Conservation (phyloP, 2,888 invertebrate species). For the Polymixis lichenea region DNA sequence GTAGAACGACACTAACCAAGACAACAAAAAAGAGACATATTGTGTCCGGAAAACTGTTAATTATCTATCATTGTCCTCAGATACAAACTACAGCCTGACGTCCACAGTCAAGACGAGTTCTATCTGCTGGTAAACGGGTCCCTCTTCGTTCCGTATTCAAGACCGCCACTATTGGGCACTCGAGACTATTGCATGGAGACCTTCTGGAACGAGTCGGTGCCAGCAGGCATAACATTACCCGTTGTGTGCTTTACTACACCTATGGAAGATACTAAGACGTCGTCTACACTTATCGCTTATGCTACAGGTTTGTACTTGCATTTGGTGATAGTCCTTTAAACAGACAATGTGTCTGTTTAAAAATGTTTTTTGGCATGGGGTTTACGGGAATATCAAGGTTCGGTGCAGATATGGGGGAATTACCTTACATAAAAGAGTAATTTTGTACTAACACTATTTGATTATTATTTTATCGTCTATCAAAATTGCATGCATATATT, state of each 20-base stretch:
- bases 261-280: conserved; percentile 79
- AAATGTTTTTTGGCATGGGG: background rate
- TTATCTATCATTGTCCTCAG: conserved; percentile 75
- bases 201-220: conserved; percentile 85
- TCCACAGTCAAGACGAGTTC: conserved; percentile 88
- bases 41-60: background rate
- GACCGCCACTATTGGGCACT: conserved; percentile 85
- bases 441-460: background rate
- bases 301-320: conserved; percentile 78
- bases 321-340: conserved; percentile 1
- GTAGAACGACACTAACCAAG: background rate
- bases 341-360: background rate
- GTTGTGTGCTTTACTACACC: conserved; percentile 89
- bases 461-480: background rate
- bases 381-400: background rate
- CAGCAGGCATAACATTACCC: conserved; percentile 87
- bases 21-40: background rate
- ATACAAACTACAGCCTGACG: conserved; percentile 89
- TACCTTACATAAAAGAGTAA: background rate
- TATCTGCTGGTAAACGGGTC: conserved; percentile 91
- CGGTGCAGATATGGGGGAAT: background rate
- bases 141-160: conserved; percentile 87
- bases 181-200: conserved; percentile 92
- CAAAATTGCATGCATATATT: background rate
- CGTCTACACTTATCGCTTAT: conserved; percentile 82